Evolutionary conservation across 2,113 vertebrate species (phyloP).

Genomic region (Anhinga anhinga): DNA sequence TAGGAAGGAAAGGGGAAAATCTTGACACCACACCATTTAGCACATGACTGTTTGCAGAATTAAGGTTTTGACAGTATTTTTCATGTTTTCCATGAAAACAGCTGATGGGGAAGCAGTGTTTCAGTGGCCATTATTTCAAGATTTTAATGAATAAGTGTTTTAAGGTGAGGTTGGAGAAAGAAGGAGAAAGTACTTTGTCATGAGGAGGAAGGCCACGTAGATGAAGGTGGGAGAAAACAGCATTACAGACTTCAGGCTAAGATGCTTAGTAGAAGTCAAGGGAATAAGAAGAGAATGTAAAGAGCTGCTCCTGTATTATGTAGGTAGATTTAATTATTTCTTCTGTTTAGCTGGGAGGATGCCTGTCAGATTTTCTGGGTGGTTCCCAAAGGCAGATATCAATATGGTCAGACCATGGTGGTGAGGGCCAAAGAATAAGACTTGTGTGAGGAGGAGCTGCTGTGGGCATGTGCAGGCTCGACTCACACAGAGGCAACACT

Average conservation of each 20-base stretch:
- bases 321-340: not conserved
- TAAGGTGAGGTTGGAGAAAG: not conserved
- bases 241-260: not conserved
- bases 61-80: not conserved
- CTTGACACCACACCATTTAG: not conserved
- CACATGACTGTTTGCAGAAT: not conserved
- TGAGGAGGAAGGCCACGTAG: not conserved
- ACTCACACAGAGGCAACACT: not conserved
- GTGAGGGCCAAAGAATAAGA: not conserved
- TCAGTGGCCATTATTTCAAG: not conserved
- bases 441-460: not conserved
- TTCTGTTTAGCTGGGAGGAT: not conserved
- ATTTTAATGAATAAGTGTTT: not conserved
- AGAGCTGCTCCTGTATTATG: not conserved
- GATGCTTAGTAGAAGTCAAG: not conserved
- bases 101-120: not conserved
- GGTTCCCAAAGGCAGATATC: not conserved
- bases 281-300: not conserved
- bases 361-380: not conserved
- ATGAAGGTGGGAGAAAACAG: not conserved
- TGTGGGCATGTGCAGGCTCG: rapidly evolving
- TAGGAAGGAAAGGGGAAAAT: not conserved
- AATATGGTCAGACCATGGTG: not conserved
- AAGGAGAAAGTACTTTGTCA: not conserved
- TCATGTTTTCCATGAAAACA: not conserved